Conservation (phyloP, 2,113 vertebrate genomes). For the Sitta europaea region DNA sequence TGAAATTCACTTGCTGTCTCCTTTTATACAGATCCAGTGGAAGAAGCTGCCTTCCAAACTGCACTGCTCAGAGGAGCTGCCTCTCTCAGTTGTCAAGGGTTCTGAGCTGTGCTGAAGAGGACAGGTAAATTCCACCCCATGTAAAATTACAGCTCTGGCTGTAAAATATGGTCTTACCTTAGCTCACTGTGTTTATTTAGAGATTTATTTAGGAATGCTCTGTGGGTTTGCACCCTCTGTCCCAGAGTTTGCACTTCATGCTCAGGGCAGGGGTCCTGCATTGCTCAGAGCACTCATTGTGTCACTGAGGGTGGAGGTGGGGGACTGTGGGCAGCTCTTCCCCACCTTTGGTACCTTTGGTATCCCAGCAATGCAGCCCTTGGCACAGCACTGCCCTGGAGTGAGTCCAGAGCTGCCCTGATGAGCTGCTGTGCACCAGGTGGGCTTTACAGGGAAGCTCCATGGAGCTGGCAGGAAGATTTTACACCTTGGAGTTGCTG, state of each 20-base stretch:
- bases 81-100: neutral
- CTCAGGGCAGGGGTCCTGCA: neutral
- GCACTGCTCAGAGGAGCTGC: neutral
- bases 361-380: rapidly evolving
- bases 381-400: neutral
- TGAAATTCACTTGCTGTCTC: neutral
- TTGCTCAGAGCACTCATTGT: rapidly evolving
- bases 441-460: neutral
- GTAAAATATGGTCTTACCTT: neutral
- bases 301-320: neutral
- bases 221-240: neutral
- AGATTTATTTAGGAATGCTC: neutral
- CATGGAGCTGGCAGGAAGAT: neutral
- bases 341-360: neutral
- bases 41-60: rapidly evolving
- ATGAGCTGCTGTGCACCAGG: neutral
- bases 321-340: neutral
- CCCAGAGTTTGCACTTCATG: rapidly evolving
- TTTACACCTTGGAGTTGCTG: neutral
- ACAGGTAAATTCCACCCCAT: neutral
- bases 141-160: neutral
- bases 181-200: neutral
- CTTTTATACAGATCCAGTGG: neutral
- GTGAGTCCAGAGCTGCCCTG: rapidly evolving
- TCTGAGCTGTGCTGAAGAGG: neutral